Evolutionary conservation across 1,140 invertebrate species (phyloP), one percentile per base, ranked within the genome.

Genomic region (Zaprionus tsacasi): DNA sequence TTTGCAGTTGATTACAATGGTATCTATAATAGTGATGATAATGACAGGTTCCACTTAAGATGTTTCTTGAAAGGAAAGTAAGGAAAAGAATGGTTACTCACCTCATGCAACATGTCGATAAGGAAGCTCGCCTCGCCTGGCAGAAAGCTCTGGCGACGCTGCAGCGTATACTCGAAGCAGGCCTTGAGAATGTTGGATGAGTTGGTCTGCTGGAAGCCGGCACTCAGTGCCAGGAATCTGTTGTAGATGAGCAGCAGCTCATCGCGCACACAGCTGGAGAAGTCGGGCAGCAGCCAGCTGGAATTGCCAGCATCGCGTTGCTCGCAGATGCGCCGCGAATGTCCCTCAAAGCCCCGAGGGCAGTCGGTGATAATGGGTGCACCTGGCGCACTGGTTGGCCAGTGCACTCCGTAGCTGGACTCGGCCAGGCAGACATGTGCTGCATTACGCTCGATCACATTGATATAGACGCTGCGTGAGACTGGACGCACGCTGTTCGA

Each of bases 251-350:
- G 92, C 33, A 94, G 91, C 11, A 97, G 91, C 1, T 95, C 94
- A 77, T 96, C 94, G 8, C 95, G 94, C 1, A 96, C 93, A 77
- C 96, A 97, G 11, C 93, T 93, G 2, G 96, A 96, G 82, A 96
- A 97, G 87, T 97, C 96, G 4, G 96, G 95, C 27, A 94, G 91
- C 50, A 94, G 93, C 96, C 96, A 97, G 67, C 95, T 94, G 1
- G 96, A 94, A 35, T 94, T 95, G 11, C 93, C 93, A 1, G 93
- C 92, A 78, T 95, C 94, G n/a, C 93, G 93, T 79, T 95, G 93
- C 30, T 93, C 93, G 74, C 95, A 95, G 6, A 93, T 92, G 50
- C 95, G 93, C 2, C 93, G 91, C 2, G 94, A 94, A 43, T 92
- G 92, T 4, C 93, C 93, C 15, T 93, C 69, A 82, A 92, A 93